Evolutionary conservation across 2,113 vertebrate genomes (phyloP).

Genomic region (Fregata magnificens): DNA sequence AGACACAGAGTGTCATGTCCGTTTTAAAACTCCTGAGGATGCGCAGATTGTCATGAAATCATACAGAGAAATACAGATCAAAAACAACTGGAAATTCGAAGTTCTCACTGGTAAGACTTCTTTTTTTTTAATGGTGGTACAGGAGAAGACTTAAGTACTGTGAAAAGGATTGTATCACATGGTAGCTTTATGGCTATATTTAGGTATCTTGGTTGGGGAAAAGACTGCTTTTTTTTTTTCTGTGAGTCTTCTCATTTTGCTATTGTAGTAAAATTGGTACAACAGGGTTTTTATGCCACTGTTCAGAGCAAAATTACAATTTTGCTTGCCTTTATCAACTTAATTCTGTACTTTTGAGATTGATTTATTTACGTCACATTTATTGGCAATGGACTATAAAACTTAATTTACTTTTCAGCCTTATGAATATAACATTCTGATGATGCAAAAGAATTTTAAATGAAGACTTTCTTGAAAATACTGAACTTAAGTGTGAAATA

Average conservation of each 20-base stretch:
- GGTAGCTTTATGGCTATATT: background rate
- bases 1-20: slow-evolving; percentile 88
- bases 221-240: background rate
- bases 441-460: background rate
- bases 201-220: background rate
- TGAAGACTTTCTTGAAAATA: background rate
- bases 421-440: background rate
- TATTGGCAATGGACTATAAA: background rate
- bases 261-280: rapidly evolving
- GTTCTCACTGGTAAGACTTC: slow-evolving; percentile 83
- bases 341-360: background rate
- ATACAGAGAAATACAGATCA: slow-evolving; percentile 77
- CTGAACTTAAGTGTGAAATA: background rate
- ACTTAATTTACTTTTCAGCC: background rate
- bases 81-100: slow-evolving; percentile 88
- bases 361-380: background rate
- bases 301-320: background rate
- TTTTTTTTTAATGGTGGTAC: background rate
- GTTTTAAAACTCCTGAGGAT: slow-evolving; percentile 85
- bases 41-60: slow-evolving; percentile 75
- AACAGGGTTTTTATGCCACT: background rate
- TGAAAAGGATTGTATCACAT: rapidly evolving
- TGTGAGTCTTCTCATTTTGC: background rate
- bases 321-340: background rate
- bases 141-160: background rate